These are phyloP conservation scores for Tachysurus fulvidraco DNA, from an alignment of 2,113 vertebrate genomes.

Conservation along the genomic window DNA sequence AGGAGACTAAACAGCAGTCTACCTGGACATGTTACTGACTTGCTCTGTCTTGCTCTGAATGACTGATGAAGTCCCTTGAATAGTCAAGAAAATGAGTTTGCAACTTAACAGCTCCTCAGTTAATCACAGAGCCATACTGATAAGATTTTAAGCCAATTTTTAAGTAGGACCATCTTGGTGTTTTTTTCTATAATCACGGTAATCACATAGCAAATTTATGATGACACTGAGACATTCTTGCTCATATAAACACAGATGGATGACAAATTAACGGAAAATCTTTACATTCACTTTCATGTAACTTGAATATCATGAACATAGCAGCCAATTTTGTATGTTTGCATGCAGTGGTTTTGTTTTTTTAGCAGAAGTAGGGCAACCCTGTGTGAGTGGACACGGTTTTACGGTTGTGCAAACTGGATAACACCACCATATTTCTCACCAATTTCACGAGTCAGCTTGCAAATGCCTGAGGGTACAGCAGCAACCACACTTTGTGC, in stretches of 20 bases:
- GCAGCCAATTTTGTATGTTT: neutral
- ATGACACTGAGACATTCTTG: neutral
- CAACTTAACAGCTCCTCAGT: neutral
- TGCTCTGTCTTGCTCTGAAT: slow-evolving; percentile 34
- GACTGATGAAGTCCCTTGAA: neutral
- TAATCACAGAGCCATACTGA: neutral
- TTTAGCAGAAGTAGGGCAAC: slow-evolving; percentile 2
- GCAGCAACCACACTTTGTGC: neutral
- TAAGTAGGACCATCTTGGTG: neutral
- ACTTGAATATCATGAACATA: neutral
- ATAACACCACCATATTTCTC: neutral
- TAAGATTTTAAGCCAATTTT: neutral
- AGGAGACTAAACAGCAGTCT: slow-evolving; percentile 43
- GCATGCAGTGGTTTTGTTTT: neutral
- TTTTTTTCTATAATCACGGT: neutral
- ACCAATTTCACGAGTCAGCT: neutral
- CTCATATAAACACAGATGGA: neutral
- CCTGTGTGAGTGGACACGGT: neutral
- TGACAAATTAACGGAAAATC: neutral
- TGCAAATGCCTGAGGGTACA: neutral
- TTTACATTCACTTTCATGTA: neutral
- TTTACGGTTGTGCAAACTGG: neutral
- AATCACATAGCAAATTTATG: neutral
- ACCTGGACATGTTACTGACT: slow-evolving; percentile 25
- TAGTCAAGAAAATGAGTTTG: neutral